Base-by-base conservation (phyloP, 2,113 vertebrate species). In the Callithrix jacchus region DNA sequence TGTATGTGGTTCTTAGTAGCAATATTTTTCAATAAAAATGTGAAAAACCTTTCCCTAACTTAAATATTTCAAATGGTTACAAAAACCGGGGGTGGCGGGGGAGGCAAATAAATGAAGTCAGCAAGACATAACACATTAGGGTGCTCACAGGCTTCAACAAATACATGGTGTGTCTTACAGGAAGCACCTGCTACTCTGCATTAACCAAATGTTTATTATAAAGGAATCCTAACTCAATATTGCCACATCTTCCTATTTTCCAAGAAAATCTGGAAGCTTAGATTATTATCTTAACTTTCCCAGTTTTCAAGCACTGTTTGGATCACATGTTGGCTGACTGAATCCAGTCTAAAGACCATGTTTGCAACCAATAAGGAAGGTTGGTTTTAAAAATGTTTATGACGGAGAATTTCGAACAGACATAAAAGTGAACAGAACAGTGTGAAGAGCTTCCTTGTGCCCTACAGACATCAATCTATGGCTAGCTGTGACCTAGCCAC, bases 161-260 rank as follows among this genome's bases (percentile, higher is more conserved):
- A 54, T 8, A 0, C 0, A 3, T 4, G 5, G 1, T 5, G 25
- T 18, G 3, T 45, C 3, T 61, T 16, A 32, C 30, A 74, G 27
- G 40, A 74, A 42, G 49, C 27, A 42, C 30, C 17, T 82, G 30
- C 27, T 71, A 6, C 35, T 16, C 4, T 32, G 11, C 6, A 87
- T 8, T 16, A 9, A 37, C 23, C 35, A 52, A 18, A 5, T n/a
- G 1, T n/a, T 92, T 58, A 47, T 25, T 87, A 17, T 8, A 54
- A 93, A 25, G 35, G 14, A 87, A 25, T 58, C 25, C 3, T 70
- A 8, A 23, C 1, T 79, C 11, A 14, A 25, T 45, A 6, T 37
- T 68, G 14, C 25, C 40, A 64, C 27, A n/a, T 4, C 42, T 42
- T 94, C 27, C 74, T 14, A 77, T 12, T 83, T 79, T 91, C 82